phyloP scores from a whole-genome alignment of 1,140 invertebrate genomes.

The Trichonephila inaurata region DNA sequence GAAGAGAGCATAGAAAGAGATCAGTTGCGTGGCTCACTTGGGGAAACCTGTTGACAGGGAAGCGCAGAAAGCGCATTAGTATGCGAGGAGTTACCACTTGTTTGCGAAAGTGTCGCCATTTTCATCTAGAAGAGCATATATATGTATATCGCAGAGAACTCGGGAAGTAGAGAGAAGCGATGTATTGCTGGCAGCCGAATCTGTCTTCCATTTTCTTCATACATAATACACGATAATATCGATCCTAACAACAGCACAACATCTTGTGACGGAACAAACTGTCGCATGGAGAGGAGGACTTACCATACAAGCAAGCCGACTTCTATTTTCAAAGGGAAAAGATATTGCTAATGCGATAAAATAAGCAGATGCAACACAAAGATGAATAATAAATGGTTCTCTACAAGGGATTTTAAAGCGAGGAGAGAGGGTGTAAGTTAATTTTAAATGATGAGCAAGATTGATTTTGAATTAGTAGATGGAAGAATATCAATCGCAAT shows the following conservation, averaged over 20 bases:
- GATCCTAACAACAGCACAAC: slow-evolving; percentile 19
- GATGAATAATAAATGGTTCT: neutral
- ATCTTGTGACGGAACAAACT: slow-evolving; percentile 11
- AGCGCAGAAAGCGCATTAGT: slow-evolving; percentile 68
- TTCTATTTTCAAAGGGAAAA: neutral
- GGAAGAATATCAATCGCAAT: no score
- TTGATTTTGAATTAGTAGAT: neutral
- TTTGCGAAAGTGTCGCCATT: slow-evolving; percentile 69
- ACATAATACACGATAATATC: slow-evolving; percentile 64
- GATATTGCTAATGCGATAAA: neutral
- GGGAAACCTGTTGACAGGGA: slow-evolving; percentile 63
- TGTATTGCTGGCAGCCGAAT: slow-evolving; percentile 55
- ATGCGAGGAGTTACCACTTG: slow-evolving; percentile 62
- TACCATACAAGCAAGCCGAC: neutral
- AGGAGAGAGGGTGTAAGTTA: neutral
- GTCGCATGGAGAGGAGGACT: neutral
- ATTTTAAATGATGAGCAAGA: neutral
- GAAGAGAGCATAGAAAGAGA: neutral
- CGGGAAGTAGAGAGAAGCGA: neutral
- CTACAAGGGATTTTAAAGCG: neutral
- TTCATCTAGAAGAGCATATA: slow-evolving; percentile 29
- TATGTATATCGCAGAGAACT: neutral
- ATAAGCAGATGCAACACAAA: neutral
- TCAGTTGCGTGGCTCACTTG: slow-evolving; percentile 31
- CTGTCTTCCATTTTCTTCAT: slow-evolving; percentile 67